phyloP scores from a whole-genome alignment of 2,888 invertebrate species.

The Gastracanthus pulcherrimus region DNA sequence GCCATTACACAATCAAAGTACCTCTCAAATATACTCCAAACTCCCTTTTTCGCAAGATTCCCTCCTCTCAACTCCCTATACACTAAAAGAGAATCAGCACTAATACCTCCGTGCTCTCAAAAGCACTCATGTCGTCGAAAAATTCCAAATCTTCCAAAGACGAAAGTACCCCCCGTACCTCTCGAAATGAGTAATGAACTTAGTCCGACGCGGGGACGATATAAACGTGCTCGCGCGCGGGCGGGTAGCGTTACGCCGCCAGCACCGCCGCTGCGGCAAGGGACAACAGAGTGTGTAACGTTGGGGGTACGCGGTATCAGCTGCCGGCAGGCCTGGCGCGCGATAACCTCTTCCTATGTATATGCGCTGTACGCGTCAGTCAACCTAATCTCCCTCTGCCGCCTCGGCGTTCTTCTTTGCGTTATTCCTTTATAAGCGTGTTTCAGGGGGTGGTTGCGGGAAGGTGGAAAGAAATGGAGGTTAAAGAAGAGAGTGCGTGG shows the following conservation, averaged over 20 bases:
- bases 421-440: background rate
- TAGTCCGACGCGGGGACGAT: slow-evolving; percentile 28
- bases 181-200: slow-evolving; percentile 44
- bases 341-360: slow-evolving; percentile 24
- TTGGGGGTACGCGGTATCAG: slow-evolving; percentile 28
- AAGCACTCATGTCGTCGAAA: too few species aligned
- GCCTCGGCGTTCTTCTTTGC: background rate
- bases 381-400: background rate
- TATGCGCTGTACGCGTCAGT: slow-evolving; percentile 26
- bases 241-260: slow-evolving; percentile 18
- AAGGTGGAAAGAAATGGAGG: background rate
- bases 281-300: too few species aligned
- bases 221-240: slow-evolving; percentile 42
- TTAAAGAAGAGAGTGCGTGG: background rate
- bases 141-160: background rate
- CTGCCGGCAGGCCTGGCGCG: slow-evolving; percentile 16
- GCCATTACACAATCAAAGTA: too few species aligned
- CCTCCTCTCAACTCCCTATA: background rate
- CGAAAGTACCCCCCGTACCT: background rate
- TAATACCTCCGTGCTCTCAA: too few species aligned
- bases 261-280: background rate
- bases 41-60: too few species aligned
- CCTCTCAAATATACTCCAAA: too few species aligned
- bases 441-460: too few species aligned
- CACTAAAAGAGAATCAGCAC: background rate